Base-by-base conservation (phyloP, 2,888 invertebrate species). In the Atrina japonica region DNA sequence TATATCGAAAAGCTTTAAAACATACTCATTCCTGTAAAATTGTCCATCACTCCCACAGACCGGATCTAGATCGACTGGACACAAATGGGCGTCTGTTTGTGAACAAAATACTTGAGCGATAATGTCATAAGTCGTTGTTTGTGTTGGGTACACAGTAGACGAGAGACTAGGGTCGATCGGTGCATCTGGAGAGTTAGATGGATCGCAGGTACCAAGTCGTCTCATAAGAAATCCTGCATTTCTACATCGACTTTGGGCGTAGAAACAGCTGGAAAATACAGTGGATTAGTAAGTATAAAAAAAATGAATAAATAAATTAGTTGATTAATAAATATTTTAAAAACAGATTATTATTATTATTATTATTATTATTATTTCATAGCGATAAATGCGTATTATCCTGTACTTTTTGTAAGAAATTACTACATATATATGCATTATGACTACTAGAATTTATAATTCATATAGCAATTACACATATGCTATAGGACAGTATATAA, bases 231-330 rank as follows among this genome's bases (percentile, higher is more conserved):
- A 30, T 18, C 35, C 53, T 21, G 53, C 30, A 29, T 53, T 29
- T 16, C 53, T 29, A 53, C 53, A 53, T 27, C 53, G 53, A 35
- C 53, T 35, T 35, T 53, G 53, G 53, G 53, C 53, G 35, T 53
- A 53, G 29, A 53, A 53, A 53, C 53, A 53, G 35, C 53, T 53
- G 53, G 29, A 29, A 53, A 53, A 53, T n/a, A n/a, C n/a, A n/a
- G n/a, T n/a, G n/a, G n/a, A n/a, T n/a, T n/a, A n/a, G n/a, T n/a
- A n/a, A n/a, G n/a, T n/a, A n/a, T n/a, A n/a, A n/a, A n/a, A n/a
- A n/a, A n/a, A n/a, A n/a, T n/a, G n/a, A n/a, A n/a, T n/a, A n/a
- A n/a, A n/a, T n/a, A n/a, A n/a, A n/a, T n/a, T n/a, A n/a, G n/a
- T n/a, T n/a, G n/a, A n/a, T n/a, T n/a, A n/a, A 49, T 49, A 49